Conservation (phyloP, 30 jellyfish, hydroid and myxozoan species). For the Clytia hemisphaerica region DNA sequence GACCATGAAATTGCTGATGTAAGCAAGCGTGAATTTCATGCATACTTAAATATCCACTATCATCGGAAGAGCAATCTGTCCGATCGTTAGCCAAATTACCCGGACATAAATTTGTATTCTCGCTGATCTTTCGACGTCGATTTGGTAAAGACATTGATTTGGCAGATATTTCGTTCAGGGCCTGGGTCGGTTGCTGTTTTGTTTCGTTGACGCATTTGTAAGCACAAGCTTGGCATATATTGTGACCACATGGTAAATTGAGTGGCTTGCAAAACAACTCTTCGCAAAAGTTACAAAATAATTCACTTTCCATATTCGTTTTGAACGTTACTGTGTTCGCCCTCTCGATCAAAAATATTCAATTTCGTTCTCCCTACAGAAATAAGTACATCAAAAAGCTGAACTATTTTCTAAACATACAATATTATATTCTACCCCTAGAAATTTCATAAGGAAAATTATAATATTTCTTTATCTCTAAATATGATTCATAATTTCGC, state of each 20-base stretch:
- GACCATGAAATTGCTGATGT: slow-evolving; percentile 46
- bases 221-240: slow-evolving; percentile 77
- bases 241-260: slow-evolving; percentile 88
- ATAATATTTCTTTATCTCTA: too few species aligned
- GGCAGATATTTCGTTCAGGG: not conserved
- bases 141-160: not conserved
- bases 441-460: too few species aligned
- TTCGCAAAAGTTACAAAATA: too few species aligned
- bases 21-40: slow-evolving; percentile 57
- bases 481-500: too few species aligned
- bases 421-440: too few species aligned
- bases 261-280: slow-evolving; percentile 59
- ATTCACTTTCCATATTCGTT: too few species aligned
- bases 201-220: not conserved
- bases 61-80: slow-evolving; percentile 47
- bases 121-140: not conserved
- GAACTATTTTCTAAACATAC: too few species aligned
- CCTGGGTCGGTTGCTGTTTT: not conserved
- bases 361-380: too few species aligned
- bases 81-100: slow-evolving; percentile 54
- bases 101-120: slow-evolving; percentile 49
- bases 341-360: too few species aligned
- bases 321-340: too few species aligned
- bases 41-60: slow-evolving; percentile 73
- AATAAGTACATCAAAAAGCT: too few species aligned